phyloP scores from a whole-genome alignment of 2,888 invertebrate genomes.

The Drosophila melanosoma region DNA sequence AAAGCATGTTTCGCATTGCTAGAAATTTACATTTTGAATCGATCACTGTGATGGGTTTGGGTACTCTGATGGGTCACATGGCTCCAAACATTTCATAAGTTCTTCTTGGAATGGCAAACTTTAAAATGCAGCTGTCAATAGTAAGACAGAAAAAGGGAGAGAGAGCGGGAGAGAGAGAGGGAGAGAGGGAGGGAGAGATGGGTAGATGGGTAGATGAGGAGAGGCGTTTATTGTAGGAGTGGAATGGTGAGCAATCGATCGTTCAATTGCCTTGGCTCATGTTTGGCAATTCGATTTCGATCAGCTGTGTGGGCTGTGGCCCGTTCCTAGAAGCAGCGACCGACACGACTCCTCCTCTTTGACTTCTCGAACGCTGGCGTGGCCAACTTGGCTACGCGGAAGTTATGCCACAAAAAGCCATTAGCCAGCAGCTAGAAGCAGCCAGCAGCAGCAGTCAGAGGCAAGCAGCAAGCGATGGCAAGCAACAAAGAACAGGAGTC shows the following conservation, averaged over 20 bases:
- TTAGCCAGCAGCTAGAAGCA: constrained; percentile 39
- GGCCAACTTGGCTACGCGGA: constrained; percentile 63
- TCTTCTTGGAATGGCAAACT: constrained; percentile 58
- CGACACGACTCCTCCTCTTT: constrained; percentile 21
- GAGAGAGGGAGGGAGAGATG: not conserved
- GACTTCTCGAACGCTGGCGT: constrained; percentile 6
- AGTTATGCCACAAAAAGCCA: constrained; percentile 62
- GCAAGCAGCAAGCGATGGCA: constrained; percentile 37
- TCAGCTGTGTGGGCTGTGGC: constrained; percentile 57
- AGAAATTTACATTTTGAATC: not conserved
- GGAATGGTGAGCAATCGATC: constrained; percentile 51
- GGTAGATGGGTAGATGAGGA: not conserved
- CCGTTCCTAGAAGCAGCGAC: constrained; percentile 49
- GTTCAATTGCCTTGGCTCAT: constrained; percentile 58
- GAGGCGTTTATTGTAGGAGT: constrained; percentile 39
- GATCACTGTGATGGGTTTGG: not conserved
- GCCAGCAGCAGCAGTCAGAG: not conserved
- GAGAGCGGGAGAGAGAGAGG: not conserved
- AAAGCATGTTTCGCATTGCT: not conserved
- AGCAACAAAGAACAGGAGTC: constrained; percentile 80
- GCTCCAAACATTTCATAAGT: constrained; percentile 66
- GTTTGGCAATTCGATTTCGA: constrained; percentile 58
- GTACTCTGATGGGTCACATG: constrained; percentile 40
- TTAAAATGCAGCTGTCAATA: constrained; percentile 49
- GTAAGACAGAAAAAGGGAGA: not conserved